These are phyloP conservation scores for Eutolmus rufibarbis DNA, from an alignment of 2,888 invertebrate genomes.

Conservation along the genomic window DNA sequence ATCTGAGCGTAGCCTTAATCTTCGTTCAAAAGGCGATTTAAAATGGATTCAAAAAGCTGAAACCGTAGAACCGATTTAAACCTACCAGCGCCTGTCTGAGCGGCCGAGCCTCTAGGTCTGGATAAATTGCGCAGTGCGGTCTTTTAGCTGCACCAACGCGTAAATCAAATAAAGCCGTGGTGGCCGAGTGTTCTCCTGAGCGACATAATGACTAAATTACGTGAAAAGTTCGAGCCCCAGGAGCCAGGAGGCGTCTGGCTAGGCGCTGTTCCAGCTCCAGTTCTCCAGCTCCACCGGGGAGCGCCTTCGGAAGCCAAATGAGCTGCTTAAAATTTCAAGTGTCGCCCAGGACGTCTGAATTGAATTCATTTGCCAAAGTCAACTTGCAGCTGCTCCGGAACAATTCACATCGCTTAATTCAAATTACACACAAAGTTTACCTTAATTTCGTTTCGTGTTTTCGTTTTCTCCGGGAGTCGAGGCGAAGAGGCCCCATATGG, in stretches of 20 bases:
- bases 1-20: background rate
- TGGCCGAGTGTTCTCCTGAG: background rate
- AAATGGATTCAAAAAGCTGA: background rate
- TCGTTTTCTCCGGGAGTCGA: background rate
- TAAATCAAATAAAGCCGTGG: background rate
- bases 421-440: constrained; percentile 11
- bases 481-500: background rate
- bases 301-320: background rate
- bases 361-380: background rate
- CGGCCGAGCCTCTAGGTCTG: background rate
- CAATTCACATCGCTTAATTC: constrained; percentile 17
- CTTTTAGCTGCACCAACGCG: background rate
- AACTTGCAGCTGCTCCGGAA: constrained; percentile 7
- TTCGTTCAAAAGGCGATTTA: background rate
- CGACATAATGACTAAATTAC: background rate
- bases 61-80: background rate
- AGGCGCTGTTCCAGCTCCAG: background rate
- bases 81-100: background rate
- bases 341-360: background rate
- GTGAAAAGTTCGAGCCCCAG: background rate
- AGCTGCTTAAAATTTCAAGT: background rate
- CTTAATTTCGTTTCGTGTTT: constrained; percentile 14
- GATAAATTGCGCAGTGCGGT: background rate
- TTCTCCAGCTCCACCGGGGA: background rate
- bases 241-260: background rate